Evolutionary conservation across 2,113 vertebrate genomes (phyloP).

Genomic region (Aptenodytes patagonicus): DNA sequence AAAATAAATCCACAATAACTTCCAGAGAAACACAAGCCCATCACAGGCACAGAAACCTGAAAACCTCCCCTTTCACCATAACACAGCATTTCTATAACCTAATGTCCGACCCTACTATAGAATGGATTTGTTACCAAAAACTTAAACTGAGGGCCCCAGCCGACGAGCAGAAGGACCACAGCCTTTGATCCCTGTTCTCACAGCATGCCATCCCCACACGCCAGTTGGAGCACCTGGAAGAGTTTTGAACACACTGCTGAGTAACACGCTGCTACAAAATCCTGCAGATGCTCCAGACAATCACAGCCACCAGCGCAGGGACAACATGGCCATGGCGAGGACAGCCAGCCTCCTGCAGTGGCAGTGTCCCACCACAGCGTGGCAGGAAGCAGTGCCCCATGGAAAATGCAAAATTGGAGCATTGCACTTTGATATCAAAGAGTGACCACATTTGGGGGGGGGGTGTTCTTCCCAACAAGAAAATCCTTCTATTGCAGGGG

Average conservation of each 20-base stretch:
- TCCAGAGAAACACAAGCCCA: background rate
- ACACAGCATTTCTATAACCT: background rate
- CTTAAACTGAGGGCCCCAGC: fast-evolving
- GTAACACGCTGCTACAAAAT: background rate
- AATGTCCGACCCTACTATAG: background rate
- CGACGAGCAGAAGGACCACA: background rate
- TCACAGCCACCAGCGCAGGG: fast-evolving
- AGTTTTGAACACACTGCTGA: background rate
- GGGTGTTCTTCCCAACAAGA: background rate
- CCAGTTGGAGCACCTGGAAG: background rate
- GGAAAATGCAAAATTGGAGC: background rate
- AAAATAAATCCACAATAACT: background rate
- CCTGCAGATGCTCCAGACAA: background rate
- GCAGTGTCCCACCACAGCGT: background rate
- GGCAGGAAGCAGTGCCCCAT: background rate
- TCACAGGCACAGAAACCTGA: background rate
- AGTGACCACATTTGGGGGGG: background rate
- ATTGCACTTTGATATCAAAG: background rate
- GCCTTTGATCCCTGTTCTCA: background rate
- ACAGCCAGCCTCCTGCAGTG: background rate
- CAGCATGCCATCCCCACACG: background rate
- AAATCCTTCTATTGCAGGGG: background rate
- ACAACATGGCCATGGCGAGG: fast-evolving
- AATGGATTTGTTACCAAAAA: background rate
- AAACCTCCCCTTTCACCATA: background rate